Conservation (phyloP, 2,888 invertebrate genomes). For the Lymantria monacha region DNA sequence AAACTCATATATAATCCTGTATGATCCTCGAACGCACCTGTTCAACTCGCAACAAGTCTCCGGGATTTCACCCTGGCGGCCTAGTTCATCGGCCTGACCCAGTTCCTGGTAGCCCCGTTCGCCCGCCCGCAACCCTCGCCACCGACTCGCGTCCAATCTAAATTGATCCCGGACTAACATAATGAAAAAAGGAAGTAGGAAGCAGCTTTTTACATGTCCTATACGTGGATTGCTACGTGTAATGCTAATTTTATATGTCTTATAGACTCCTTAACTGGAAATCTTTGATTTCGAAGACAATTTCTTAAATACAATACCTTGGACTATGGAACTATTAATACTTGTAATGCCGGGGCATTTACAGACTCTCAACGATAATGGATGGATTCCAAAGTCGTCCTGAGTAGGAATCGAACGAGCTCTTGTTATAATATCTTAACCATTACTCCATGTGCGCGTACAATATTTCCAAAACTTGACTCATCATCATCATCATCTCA, state of each 20-base stretch:
- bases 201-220: slow-evolving; percentile 16
- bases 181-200: slow-evolving; percentile 35
- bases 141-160: not conserved
- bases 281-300: no score
- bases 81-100: slow-evolving; percentile 58
- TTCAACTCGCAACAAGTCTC: slow-evolving; percentile 36
- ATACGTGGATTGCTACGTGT: slow-evolving; percentile 5
- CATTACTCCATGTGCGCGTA: no score
- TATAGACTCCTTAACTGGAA: no score
- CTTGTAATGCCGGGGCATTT: no score
- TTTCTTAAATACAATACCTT: no score
- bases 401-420: no score
- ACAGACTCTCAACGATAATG: no score
- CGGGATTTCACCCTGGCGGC: slow-evolving; percentile 36
- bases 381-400: no score
- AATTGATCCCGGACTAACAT: slow-evolving; percentile 25
- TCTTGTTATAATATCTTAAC: no score
- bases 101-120: slow-evolving; percentile 25
- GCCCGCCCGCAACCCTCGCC: slow-evolving; percentile 23
- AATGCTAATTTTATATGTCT: not conserved
- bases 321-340: no score
- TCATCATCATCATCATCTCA: no score
- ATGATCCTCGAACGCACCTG: slow-evolving; percentile 38
- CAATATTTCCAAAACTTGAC: no score
- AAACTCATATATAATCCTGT: slow-evolving; percentile 32